Conservation (phyloP, 2,113 vertebrate genomes). For the Pristiophorus japonicus region DNA sequence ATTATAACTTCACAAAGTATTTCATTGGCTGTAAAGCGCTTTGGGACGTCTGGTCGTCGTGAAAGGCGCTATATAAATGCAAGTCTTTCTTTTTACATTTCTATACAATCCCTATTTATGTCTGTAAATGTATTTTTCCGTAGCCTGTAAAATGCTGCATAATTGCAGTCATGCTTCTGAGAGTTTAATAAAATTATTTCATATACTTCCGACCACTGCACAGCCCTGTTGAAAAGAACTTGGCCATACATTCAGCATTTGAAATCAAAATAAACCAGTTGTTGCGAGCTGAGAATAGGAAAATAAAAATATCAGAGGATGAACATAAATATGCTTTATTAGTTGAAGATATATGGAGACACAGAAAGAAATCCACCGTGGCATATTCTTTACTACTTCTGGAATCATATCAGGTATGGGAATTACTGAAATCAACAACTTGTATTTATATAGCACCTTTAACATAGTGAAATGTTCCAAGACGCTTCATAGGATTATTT, state of each 20-base stretch:
- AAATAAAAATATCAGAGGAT: neutral
- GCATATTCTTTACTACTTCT: neutral
- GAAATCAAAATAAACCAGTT: neutral
- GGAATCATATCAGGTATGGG: neutral
- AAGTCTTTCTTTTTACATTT: neutral
- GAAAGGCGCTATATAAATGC: too few relatives aligned
- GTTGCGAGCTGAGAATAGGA: neutral
- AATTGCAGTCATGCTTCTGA: neutral
- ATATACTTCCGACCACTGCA: neutral
- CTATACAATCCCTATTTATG: neutral
- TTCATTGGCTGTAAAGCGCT: too few relatives aligned
- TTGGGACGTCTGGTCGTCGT: too few relatives aligned
- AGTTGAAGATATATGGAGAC: neutral
- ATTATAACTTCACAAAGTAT: too few relatives aligned
- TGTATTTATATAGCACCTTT: too few relatives aligned
- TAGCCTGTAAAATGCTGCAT: neutral
- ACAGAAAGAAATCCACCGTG: neutral
- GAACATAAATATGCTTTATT: neutral
- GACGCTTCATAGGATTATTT: too few relatives aligned
- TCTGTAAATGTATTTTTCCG: neutral
- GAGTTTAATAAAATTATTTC: neutral
- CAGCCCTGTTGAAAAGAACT: slow-evolving; percentile 3
- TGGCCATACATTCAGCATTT: neutral
- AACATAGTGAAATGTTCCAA: too few relatives aligned
- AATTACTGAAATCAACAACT: neutral